These are phyloP conservation scores for Neosilurus mollespiculum DNA, from an alignment of 2,797 vertebrate genomes.

Conservation along the genomic window DNA sequence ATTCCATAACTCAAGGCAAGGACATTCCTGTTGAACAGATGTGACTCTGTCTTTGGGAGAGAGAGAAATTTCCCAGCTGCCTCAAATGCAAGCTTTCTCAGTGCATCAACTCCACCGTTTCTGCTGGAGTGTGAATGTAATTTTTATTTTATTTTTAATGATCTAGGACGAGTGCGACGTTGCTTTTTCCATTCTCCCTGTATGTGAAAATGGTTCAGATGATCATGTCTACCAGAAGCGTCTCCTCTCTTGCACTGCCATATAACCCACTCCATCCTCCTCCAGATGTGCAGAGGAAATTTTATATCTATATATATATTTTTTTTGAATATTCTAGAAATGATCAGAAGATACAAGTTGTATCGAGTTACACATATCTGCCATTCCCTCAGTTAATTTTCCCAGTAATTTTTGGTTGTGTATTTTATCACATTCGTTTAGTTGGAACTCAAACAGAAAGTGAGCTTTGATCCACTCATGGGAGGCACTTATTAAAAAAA, in stretches of 20 bases:
- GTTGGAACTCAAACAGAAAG: conserved; percentile 26
- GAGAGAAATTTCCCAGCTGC: neutral
- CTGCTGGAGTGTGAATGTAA: conserved; percentile 15
- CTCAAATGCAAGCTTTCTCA: conserved; percentile 19
- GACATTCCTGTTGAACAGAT: conserved; percentile 7
- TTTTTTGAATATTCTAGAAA: conserved; percentile 1
- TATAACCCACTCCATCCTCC: neutral
- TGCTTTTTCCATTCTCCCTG: neutral
- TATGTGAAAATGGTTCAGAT: neutral
- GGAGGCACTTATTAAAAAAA: conserved; percentile 31
- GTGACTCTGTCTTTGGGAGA: neutral
- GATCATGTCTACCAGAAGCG: neutral
- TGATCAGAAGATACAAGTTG: conserved; percentile 16
- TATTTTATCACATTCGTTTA: conserved; percentile 20
- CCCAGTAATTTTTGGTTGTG: conserved; percentile 26
- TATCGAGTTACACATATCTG: conserved; percentile 19
- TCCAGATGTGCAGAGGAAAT: neutral
- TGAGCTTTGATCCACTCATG: conserved; percentile 29
- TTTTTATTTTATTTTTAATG: neutral
- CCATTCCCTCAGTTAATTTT: conserved; percentile 25
- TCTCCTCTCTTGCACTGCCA: neutral
- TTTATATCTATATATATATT: neutral
- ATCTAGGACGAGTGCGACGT: neutral
- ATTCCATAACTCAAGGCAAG: neutral
- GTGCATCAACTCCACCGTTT: neutral